Conservation (phyloP, 2,113 vertebrate species). For the Calcarius ornatus region DNA sequence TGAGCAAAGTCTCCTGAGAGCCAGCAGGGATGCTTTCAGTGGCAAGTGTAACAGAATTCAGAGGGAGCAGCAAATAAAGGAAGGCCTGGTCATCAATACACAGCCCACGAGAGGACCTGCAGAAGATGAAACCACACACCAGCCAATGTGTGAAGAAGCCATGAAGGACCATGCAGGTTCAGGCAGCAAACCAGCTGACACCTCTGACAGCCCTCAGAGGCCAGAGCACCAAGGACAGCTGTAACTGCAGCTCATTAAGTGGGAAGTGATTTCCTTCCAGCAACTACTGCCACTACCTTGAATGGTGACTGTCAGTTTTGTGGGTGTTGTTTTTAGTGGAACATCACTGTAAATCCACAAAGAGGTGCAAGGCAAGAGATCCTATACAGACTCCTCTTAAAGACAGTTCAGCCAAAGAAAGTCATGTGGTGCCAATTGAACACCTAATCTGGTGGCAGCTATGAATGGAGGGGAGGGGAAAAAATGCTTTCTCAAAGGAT, state of each 20-base stretch:
- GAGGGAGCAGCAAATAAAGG: neutral
- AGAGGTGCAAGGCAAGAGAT: neutral
- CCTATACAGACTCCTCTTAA: neutral
- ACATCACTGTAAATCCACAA: neutral
- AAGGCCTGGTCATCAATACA: neutral
- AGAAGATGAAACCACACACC: neutral
- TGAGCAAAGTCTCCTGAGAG: neutral
- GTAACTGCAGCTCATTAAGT: neutral
- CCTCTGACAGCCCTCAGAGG: neutral
- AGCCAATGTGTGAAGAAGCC: neutral
- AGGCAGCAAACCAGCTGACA: neutral
- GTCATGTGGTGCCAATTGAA: neutral
- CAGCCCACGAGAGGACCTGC: neutral
- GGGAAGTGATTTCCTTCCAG: neutral
- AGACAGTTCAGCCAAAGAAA: neutral
- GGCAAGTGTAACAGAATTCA: rapidly evolving
- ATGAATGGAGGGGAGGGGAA: rapidly evolving
- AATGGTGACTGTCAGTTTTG: neutral
- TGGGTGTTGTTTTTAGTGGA: neutral
- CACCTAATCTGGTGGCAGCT: neutral
- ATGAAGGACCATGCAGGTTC: neutral
- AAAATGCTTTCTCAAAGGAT: neutral
- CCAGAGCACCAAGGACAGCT: neutral
- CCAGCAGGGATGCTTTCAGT: neutral
- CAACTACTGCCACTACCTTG: neutral